Percentiles rank a stretch among this genome's conserved stretches.
phyloP scores from a whole-genome alignment of 2,888 invertebrate genomes.

The Ptychoptera albimana region DNA sequence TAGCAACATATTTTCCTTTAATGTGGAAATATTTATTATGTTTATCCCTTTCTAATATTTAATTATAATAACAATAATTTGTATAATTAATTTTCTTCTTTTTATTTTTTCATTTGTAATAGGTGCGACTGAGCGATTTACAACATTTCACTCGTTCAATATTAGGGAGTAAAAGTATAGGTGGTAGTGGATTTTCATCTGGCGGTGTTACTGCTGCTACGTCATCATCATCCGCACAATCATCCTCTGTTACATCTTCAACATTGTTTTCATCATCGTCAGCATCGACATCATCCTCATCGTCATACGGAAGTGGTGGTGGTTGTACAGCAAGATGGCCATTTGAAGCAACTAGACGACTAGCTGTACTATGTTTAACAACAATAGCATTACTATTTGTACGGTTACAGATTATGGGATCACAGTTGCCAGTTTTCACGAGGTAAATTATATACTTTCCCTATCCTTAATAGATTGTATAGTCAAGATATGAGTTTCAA shows the following conservation, averaged over 20 bases:
- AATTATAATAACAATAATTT: neutral
- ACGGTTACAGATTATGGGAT: conserved; percentile 88
- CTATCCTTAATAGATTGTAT: too few species aligned
- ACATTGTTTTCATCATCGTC: conserved; percentile 22
- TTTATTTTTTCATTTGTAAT: conserved; percentile 13
- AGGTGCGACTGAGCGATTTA: conserved; percentile 35
- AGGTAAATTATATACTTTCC: conserved; percentile 32
- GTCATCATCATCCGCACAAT: too few species aligned
- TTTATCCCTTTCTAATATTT: too few species aligned
- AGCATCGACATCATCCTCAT: too few species aligned
- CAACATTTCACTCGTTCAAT: conserved; percentile 31
- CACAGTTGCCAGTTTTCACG: conserved; percentile 89
- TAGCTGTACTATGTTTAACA: conserved; percentile 62
- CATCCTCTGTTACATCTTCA: too few species aligned
- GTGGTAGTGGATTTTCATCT: too few species aligned
- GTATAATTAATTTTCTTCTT: neutral
- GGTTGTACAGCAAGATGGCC: conserved; percentile 1
- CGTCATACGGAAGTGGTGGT: too few species aligned
- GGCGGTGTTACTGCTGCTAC: too few species aligned
- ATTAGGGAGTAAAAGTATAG: conserved; percentile 36
- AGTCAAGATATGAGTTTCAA: too few species aligned
- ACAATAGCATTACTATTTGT: conserved; percentile 67
- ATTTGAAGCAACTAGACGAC: conserved; percentile 45
- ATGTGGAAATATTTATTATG: too few species aligned
- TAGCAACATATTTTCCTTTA: too few species aligned